A percentile compares a stretch with the other conserved stretches of the same genome.
Evolutionary conservation across 2,113 vertebrate species (phyloP).

Genomic region (Jaculus jaculus): DNA sequence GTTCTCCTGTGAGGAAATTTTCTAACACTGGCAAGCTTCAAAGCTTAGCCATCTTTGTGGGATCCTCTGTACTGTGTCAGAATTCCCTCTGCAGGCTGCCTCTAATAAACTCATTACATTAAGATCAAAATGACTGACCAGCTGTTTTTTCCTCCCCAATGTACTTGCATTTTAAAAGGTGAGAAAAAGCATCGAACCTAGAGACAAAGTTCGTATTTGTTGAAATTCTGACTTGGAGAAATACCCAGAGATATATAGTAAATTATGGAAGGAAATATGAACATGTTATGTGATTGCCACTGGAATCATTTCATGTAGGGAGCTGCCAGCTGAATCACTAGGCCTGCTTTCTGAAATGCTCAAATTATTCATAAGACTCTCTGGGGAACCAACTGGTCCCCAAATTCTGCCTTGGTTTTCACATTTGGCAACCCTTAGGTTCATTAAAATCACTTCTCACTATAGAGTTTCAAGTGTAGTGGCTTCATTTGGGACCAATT

Average conservation of each 20-base stretch:
- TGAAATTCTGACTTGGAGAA: constrained; percentile 25
- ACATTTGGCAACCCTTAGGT: constrained; percentile 15
- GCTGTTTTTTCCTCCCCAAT: constrained; percentile 66
- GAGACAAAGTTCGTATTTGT: constrained; percentile 51
- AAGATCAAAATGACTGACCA: constrained; percentile 77
- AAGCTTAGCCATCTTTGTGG: constrained; percentile 48
- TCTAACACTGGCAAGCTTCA: constrained; percentile 46
- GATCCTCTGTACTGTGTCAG: constrained; percentile 27
- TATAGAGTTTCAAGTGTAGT: constrained; percentile 34
- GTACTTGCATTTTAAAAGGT: constrained; percentile 71
- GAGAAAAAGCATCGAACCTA: constrained; percentile 42
- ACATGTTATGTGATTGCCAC: background rate
- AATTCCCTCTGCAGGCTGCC: constrained; percentile 48
- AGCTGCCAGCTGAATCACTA: background rate
- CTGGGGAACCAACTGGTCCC: constrained; percentile 6
- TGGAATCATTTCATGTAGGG: background rate
- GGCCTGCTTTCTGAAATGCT: constrained; percentile 20
- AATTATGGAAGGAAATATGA: background rate
- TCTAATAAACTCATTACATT: constrained; percentile 72
- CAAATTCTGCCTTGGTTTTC: constrained; percentile 43
- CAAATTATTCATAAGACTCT: constrained; percentile 20
- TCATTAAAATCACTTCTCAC: constrained; percentile 61
- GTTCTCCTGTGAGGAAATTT: constrained; percentile 38
- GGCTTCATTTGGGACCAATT: constrained; percentile 54
- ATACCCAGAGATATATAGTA: background rate